Conservation (phyloP, 2,797 vertebrate species). For the Aldrovandia affinis region DNA sequence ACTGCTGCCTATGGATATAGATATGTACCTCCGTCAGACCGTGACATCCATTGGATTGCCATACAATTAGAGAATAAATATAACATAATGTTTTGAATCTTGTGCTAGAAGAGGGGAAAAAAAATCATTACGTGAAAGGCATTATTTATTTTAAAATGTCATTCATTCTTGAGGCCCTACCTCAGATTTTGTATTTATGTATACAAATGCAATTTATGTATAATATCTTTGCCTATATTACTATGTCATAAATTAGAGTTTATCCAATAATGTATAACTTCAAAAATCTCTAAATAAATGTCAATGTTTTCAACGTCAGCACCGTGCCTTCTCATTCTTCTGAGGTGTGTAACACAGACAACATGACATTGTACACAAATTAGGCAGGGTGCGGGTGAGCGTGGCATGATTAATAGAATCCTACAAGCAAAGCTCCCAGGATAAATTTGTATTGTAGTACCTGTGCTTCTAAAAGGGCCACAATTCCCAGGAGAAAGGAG, state of each 20-base stretch:
- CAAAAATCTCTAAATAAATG: slow-evolving; percentile 93
- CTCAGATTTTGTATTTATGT: slow-evolving; percentile 99
- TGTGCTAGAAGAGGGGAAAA: slow-evolving; percentile 71
- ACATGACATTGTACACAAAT: slow-evolving; percentile 66
- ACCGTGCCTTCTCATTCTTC: slow-evolving; percentile 42
- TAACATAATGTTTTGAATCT: slow-evolving; percentile 78
- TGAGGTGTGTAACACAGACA: slow-evolving; percentile 57
- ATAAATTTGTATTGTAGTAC: slow-evolving; percentile 48
- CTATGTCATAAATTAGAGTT: slow-evolving; percentile 88
- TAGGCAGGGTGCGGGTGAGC: slow-evolving; percentile 47
- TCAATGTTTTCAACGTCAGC: slow-evolving; percentile 84
- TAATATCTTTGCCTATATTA: slow-evolving; percentile 97
- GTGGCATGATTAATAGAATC: slow-evolving; percentile 58
- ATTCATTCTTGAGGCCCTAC: slow-evolving; percentile 98
- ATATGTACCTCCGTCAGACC: slow-evolving; percentile 89
- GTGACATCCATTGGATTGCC: slow-evolving; percentile 79
- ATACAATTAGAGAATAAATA: slow-evolving; percentile 68
- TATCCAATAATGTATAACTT: slow-evolving; percentile 90
- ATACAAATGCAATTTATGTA: slow-evolving; percentile 98
- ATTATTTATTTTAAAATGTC: slow-evolving; percentile 87
- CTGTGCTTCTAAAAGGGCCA: slow-evolving; percentile 54
- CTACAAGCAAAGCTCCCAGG: slow-evolving; percentile 59
- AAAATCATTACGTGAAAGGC: slow-evolving; percentile 80
- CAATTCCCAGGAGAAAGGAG: slow-evolving; percentile 46
- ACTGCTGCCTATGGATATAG: slow-evolving; percentile 95